Evolutionary conservation across 2,888 invertebrate species (phyloP), one percentile per base, ranked within the genome.

Genomic region (Philopedon plagiatum): DNA sequence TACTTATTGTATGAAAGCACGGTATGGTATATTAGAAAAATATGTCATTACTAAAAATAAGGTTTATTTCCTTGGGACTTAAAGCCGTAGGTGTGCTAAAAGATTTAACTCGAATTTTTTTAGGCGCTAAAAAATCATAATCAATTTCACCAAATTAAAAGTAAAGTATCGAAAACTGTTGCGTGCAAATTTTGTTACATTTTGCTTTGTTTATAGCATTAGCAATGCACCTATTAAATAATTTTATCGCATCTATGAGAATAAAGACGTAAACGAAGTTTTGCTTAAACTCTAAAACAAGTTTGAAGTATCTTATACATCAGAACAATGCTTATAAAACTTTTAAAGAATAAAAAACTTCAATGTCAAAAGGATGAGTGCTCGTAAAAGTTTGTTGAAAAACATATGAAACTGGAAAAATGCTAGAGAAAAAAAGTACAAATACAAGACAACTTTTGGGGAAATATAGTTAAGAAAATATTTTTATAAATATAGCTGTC

Each of bases 401-500:
- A 44, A 44, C 18, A 44, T 19, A 44, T 44, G 44, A 44, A 19
- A 44, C 19, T 44, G 44, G 44, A 44, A 44, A 39, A 44, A 15
- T 18, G 19, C 9, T 19, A 44, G 44, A 44, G 8, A 44, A 18
- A 44, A 44, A 44, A 9, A 9, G 15, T 18, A 4, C 11, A 37
- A 37, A 18, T 1, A 11, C 13, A 44, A 44, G 11, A 44, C 18
- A 44, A 44, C 19, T 44, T 44, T 44, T 19, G 9, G 9, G 9
- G n/a, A 44, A 1, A 19, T 18, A 5, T 19, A 9, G 18, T 44
- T 44, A 19, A 19, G 9, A 9, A 44, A 19, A 19, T 44, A 44
- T 44, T 19, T 44, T 44, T 9, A 44, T 19, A 19, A 8, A 18
- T 9, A 9, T 11, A 11, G 34, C 5, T 34, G 11, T 34, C 9